Evolutionary conservation across 2,888 invertebrate species (phyloP).

Genomic region (Tiphia femorata): DNA sequence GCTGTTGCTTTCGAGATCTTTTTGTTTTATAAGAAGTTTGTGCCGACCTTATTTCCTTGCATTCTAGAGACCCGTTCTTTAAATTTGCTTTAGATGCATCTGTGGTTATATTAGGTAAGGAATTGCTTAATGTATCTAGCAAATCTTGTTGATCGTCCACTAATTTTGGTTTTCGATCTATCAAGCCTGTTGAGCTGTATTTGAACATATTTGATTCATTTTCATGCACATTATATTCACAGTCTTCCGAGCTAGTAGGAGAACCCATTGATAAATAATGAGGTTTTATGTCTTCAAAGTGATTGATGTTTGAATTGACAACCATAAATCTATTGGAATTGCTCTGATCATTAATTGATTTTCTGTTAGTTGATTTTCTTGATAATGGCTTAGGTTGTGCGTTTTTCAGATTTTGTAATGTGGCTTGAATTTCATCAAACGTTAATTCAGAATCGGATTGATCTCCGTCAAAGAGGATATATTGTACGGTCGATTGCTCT

Average conservation of each 20-base stretch:
- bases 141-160: slow-evolving; percentile 28
- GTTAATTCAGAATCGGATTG: slow-evolving; percentile 63
- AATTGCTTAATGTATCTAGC: slow-evolving; percentile 22
- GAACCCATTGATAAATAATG: not conserved
- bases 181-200: slow-evolving; percentile 14
- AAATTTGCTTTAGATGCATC: slow-evolving; percentile 22
- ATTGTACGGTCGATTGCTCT: slow-evolving; percentile 63
- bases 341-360: slow-evolving; percentile 10
- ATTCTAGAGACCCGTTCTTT: slow-evolving; percentile 23
- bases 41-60: slow-evolving; percentile 13
- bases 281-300: slow-evolving; percentile 11
- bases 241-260: not conserved
- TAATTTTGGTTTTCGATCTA: slow-evolving; percentile 20
- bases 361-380: slow-evolving; percentile 16
- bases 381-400: slow-evolving; percentile 6
- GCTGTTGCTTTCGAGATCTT: slow-evolving; percentile 63
- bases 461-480: slow-evolving; percentile 58
- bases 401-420: slow-evolving; percentile 45
- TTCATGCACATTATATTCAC: not conserved
- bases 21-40: slow-evolving; percentile 49
- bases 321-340: slow-evolving; percentile 1
- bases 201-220: slow-evolving; percentile 7
- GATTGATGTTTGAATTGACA: not conserved
- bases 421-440: slow-evolving; percentile 60
- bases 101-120: slow-evolving; percentile 11